phyloP scores from a whole-genome alignment of 1,140 invertebrate genomes.

The Battus philenor region DNA sequence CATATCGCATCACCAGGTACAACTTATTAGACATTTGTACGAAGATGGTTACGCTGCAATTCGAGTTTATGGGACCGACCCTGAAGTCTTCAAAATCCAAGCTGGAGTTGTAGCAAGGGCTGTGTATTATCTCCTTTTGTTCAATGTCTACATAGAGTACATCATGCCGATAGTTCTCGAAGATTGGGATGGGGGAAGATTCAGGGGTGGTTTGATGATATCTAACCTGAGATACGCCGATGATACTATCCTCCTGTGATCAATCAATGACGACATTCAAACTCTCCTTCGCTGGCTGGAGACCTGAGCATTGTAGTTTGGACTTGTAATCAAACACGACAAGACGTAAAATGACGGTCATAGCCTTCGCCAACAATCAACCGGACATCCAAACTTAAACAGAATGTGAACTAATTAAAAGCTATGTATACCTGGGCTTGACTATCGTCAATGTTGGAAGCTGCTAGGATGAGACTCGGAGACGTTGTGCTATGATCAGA shows the following conservation, averaged over 20 bases:
- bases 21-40: background rate
- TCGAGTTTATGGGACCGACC: background rate
- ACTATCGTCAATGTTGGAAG: background rate
- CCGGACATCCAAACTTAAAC: background rate
- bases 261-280: no score
- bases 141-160: background rate
- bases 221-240: no score
- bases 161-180: background rate
- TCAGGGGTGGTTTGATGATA: background rate
- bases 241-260: background rate
- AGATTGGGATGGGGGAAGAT: background rate
- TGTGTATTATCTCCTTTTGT: background rate
- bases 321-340: background rate
- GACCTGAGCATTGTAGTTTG: background rate
- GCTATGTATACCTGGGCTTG: no score
- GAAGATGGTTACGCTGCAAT: background rate
- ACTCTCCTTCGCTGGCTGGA: background rate
- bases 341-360: background rate
- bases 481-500: background rate
- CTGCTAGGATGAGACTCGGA: background rate
- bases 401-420: background rate
- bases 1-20: background rate
- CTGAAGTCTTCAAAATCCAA: background rate
- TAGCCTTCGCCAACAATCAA: background rate
- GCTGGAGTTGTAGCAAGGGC: background rate